These are phyloP conservation scores for Scaptomyza flava DNA, from an alignment of 2,888 invertebrate genomes.

Conservation along the genomic window DNA sequence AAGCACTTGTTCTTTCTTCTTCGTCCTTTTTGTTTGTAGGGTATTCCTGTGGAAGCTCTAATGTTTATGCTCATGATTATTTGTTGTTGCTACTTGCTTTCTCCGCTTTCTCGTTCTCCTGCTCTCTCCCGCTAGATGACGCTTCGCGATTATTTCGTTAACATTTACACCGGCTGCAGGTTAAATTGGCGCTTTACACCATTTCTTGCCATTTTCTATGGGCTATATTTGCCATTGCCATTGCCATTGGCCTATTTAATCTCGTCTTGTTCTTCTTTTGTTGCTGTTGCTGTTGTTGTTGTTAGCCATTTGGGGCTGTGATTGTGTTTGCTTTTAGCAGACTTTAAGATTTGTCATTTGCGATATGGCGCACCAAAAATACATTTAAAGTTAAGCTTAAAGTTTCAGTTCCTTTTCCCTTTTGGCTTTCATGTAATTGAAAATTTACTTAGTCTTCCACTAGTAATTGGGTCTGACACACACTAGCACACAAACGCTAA, in stretches of 20 bases:
- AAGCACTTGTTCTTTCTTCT: neutral
- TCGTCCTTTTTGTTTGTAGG: neutral
- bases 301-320: conserved; percentile 31
- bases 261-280: conserved; percentile 23
- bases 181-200: conserved; percentile 55
- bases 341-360: conserved; percentile 69
- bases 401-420: conserved; percentile 18
- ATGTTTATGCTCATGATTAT: conserved; percentile 58
- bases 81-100: conserved; percentile 25
- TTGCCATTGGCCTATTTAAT: conserved; percentile 50
- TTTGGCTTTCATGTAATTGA: conserved; percentile 31
- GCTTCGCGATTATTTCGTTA: conserved; percentile 64
- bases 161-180: conserved; percentile 67
- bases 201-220: conserved; percentile 40
- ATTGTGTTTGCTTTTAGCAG: conserved; percentile 39
- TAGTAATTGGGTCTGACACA: conserved; percentile 36
- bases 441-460: conserved; percentile 35
- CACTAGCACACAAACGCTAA: conserved; percentile 7
- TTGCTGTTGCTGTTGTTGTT: conserved; percentile 14
- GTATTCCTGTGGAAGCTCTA: conserved; percentile 16
- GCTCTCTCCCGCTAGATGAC: conserved; percentile 50
- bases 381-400: conserved; percentile 38
- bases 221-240: conserved; percentile 28
- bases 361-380: conserved; percentile 41
- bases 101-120: neutral